Base-by-base conservation (phyloP, 2,113 vertebrate genomes). In the Eudyptes chrysolophus region DNA sequence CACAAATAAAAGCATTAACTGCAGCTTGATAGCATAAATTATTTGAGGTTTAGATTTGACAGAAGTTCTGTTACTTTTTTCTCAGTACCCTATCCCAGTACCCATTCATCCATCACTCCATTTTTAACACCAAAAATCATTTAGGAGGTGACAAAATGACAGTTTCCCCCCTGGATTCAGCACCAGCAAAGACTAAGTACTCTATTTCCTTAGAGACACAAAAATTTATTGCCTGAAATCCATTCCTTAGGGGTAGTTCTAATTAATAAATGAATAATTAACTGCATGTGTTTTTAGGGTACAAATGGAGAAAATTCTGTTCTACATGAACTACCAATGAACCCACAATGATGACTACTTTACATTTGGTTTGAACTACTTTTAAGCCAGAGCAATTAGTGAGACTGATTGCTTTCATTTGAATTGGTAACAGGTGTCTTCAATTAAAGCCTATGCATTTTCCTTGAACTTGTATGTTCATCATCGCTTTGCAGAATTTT, bases 181-280 rank as follows among this genome's bases (percentile, higher is more conserved):
- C 26, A 51, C 21, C 1, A 1, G 75, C 17, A 79, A 86, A 83
- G 19, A 70, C 58, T 34, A 94, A 84, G 34, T 75, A 40, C 70
- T 84, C 44, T 34, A 10, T 78, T 90, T 88, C 83, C 66, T 88
- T 20, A 57, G 54, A 89, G 49, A 25, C 40, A 90, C 36, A 77
- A 93, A 87, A 95, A 84, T 51, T 24, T 60, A 70, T 95, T 94
- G 38, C 69, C 51, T 78, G 30, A 94, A 92, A 93, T 86, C 10
- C 15, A 2, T 94, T 94, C 36, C 16, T 92, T 84, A 79, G 38
- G 30, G 84, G 51, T 72, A 84, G 48, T 58, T 89, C 62, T 94
- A 96, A 95, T 93, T 94, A 94, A 91, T 89, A 80, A 89, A 94
- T 94, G 30, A 95, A 95, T 81, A 77, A 97, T 93, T 94, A 92